Conservation (phyloP, 2,113 vertebrate species). For the Centrocercus urophasianus region DNA sequence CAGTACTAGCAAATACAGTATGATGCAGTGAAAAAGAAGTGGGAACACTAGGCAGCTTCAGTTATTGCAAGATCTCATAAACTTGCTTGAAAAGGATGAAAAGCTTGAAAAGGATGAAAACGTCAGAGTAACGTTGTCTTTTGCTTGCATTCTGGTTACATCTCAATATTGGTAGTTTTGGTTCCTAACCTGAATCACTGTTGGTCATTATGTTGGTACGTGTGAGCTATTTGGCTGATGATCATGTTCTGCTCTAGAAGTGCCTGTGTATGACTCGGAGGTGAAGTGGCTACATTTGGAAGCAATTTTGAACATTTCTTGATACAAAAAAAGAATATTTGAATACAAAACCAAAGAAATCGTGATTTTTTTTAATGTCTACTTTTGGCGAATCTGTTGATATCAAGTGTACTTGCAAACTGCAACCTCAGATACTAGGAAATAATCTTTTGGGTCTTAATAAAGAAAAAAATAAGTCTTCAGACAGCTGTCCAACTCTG, state of each 20-base stretch:
- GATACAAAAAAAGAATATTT: background rate
- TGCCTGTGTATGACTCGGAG: background rate
- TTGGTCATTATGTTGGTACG: background rate
- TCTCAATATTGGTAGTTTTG: background rate
- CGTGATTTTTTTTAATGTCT: background rate
- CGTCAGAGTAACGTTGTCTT: background rate
- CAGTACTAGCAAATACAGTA: background rate
- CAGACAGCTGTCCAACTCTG: conserved; percentile 61
- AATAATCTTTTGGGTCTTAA: conserved; percentile 62
- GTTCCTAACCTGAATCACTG: background rate
- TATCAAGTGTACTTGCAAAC: conserved; percentile 11
- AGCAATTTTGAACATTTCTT: background rate
- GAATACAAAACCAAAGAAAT: background rate
- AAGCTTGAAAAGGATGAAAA: background rate
- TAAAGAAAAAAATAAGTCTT: conserved; percentile 33
- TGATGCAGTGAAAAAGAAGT: background rate
- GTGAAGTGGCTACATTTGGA: background rate
- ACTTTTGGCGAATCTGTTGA: conserved; percentile 28
- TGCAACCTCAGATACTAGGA: conserved; percentile 24
- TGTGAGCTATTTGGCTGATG: background rate
- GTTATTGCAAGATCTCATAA: background rate
- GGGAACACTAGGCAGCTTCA: background rate
- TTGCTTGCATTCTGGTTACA: background rate
- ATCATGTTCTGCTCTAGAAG: background rate
- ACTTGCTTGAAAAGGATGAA: background rate